Conservation (phyloP, 37 sponge, comb jelly and placozoan genomes). For the Oscarella lobularis region DNA sequence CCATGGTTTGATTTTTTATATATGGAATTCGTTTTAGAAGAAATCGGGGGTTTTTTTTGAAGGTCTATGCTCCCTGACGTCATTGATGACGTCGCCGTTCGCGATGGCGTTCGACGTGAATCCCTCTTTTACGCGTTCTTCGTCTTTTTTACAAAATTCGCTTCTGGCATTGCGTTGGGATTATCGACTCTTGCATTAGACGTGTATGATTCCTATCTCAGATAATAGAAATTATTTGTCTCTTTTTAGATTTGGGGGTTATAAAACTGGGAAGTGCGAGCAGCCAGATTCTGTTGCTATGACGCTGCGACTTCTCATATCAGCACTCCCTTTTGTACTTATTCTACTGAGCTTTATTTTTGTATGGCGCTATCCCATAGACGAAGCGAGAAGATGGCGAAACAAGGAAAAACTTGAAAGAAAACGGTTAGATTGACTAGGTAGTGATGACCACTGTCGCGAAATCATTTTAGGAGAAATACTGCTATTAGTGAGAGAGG, state of each 20-base stretch:
- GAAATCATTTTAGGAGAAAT: too few relatives aligned
- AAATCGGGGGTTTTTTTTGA: not conserved
- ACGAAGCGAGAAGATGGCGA: conserved; percentile 21
- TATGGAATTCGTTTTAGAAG: not conserved
- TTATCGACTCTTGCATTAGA: conserved; percentile 45
- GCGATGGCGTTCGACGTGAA: conserved; percentile 47
- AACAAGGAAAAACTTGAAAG: conserved; percentile 17
- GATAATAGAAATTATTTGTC: not conserved
- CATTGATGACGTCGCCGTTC: conserved; percentile 36
- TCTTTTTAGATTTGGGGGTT: conserved; percentile 41
- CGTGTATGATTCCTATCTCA: not conserved
- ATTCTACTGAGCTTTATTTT: conserved; percentile 37
- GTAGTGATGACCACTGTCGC: too few relatives aligned
- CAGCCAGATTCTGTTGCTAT: conserved; percentile 45
- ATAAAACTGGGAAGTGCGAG: conserved; percentile 40
- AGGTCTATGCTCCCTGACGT: conserved; percentile 97
- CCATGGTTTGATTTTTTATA: conserved; percentile 52
- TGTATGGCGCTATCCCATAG: conserved; percentile 52
- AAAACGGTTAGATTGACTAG: too few relatives aligned
- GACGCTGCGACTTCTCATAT: conserved; percentile 44
- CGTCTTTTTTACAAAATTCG: conserved; percentile 78
- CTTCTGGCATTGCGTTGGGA: conserved; percentile 63
- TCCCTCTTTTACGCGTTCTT: conserved; percentile 84
- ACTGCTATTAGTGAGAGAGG: too few relatives aligned
- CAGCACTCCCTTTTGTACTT: conserved; percentile 44